These are phyloP conservation scores for Choloepus hoffmanni DNA, from an alignment of 2,113 vertebrate species.

Conservation along the genomic window DNA sequence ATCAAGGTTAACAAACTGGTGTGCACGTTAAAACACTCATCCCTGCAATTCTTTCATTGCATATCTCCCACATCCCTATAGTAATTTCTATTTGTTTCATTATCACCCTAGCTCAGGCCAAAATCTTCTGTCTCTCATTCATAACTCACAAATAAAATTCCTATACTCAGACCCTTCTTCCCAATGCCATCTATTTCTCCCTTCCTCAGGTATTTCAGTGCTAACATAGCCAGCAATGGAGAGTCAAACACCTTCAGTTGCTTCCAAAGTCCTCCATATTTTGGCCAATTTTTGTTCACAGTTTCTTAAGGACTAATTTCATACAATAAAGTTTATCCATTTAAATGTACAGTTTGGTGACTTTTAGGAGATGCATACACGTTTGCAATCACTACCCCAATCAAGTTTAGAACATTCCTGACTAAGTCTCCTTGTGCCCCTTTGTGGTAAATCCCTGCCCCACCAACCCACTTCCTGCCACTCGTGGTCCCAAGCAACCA, in stretches of 20 bases:
- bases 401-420: background rate
- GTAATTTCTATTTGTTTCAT: background rate
- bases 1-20: background rate
- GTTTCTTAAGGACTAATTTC: background rate
- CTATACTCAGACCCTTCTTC: background rate
- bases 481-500: background rate
- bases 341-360: background rate
- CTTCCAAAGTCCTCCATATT: background rate
- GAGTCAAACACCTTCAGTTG: background rate
- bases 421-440: background rate
- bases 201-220: background rate
- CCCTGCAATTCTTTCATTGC: background rate
- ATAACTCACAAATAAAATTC: background rate
- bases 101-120: background rate
- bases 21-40: background rate
- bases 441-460: background rate
- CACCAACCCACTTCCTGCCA: background rate
- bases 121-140: background rate
- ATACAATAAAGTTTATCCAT: background rate
- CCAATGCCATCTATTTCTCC: background rate
- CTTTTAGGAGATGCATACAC: background rate
- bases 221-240: background rate
- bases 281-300: background rate
- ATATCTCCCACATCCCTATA: background rate
- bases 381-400: background rate